Evolutionary conservation across 1,140 invertebrate species (phyloP), one percentile per base, ranked within the genome.

Genomic region (Aphaenogaster floridana): DNA sequence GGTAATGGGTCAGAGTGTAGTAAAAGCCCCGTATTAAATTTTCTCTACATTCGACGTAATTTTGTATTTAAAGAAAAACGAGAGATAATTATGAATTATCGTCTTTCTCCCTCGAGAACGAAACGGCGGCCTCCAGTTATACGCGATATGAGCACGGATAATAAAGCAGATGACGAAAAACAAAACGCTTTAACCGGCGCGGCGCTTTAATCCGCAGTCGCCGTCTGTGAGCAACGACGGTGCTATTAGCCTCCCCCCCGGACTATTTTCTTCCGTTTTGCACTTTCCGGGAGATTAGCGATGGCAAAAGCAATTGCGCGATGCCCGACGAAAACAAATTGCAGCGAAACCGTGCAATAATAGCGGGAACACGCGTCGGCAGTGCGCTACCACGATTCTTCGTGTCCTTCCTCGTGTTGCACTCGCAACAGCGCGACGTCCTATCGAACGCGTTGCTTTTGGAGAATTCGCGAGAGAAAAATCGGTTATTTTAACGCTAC

Each of bases 161-260:
- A 84, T 84, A 76, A 84, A 84, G 54, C 80, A 84, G 28, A 84
- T 76, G 69, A 74, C 80, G 57, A 74, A 84, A 84, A 76, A 84
- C 54, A 84, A 84, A 28, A 42, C 69, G 69, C 42, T 63, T 76
- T 48, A 84, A 84, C 42, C 8, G 54, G 8, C 13, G 80, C 8
- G 54, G 8, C 13, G 80, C 69, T 84, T 84, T 84, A 84, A 84
- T 76, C 80, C 69, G 42, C 66, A 81, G 64, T 54, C 57, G 17
- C 69, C 69, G 80, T 74, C 80, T 74, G 80, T 76, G 52, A 84
- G n/a, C 68, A 84, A 76, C 69, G 80, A 50, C 34, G 42, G 69
- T 76, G 69, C 69, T 76, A 84, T 84, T 84, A 84, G 69, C 69
- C 54, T 36, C 34, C 39, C 74, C 15, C 5, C 17, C 39, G n/a